These are phyloP conservation scores for Lycophotia porphyrea DNA, from an alignment of 2,888 invertebrate genomes.

Conservation along the genomic window DNA sequence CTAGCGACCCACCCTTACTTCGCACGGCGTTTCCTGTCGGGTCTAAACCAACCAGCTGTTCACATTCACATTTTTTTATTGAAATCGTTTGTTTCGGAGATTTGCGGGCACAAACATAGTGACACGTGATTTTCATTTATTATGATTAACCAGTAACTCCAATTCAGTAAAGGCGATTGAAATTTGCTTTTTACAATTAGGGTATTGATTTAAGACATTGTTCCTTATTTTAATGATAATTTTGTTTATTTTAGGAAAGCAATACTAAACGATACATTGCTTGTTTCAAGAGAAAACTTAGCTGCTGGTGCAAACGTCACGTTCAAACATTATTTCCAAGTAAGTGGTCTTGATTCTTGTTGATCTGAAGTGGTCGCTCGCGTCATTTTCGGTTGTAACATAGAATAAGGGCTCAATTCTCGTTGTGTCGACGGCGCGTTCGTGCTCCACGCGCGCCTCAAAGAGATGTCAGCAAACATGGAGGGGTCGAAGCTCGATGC, in stretches of 20 bases:
- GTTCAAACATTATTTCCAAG: slow-evolving; percentile 83
- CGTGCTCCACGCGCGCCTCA: too few relatives aligned
- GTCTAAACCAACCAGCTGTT: too few relatives aligned
- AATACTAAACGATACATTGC: slow-evolving; percentile 77
- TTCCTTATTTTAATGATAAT: neutral
- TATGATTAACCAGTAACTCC: neutral
- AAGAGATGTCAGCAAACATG: too few relatives aligned
- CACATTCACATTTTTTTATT: too few relatives aligned
- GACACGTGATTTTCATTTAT: too few relatives aligned
- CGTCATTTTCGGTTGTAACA: neutral
- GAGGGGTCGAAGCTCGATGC: too few relatives aligned
- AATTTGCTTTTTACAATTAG: neutral
- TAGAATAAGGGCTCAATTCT: neutral
- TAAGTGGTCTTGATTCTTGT: slow-evolving; percentile 53
- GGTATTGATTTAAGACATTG: neutral
- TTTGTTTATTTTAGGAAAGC: slow-evolving; percentile 75
- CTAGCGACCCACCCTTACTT: too few relatives aligned
- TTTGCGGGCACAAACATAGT: too few relatives aligned
- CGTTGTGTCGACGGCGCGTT: too few relatives aligned
- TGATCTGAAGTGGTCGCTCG: neutral
- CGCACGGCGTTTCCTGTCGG: too few relatives aligned
- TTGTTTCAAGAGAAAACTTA: slow-evolving; percentile 79
- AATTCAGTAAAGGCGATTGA: neutral
- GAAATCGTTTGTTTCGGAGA: too few relatives aligned
- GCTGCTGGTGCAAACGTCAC: slow-evolving; percentile 71